Percentiles rank a stretch among this genome's conserved stretches.
Conservation (phyloP, 2,888 invertebrate genomes). For the Carcina quercana region DNA sequence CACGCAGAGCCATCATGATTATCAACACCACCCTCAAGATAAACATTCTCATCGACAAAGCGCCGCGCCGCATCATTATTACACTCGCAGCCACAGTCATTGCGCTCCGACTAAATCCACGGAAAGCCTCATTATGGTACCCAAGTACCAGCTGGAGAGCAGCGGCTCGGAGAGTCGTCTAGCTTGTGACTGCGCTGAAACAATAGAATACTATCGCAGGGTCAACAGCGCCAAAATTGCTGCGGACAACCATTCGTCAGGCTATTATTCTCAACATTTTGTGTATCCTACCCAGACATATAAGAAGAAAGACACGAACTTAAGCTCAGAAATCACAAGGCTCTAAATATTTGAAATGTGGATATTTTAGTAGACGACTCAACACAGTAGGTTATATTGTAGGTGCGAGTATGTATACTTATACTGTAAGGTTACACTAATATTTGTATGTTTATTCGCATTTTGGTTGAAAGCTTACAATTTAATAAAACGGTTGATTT, state of each 20-base stretch:
- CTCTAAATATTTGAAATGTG: constrained; percentile 58
- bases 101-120: constrained; percentile 85
- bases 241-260: constrained; percentile 40
- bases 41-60: constrained; percentile 65
- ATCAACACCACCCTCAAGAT: constrained; percentile 52
- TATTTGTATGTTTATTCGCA: too few relatives aligned
- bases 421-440: too few relatives aligned
- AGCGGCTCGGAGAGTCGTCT: constrained; percentile 79
- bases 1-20: constrained; percentile 70
- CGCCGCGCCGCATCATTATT: constrained; percentile 55
- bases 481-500: too few relatives aligned
- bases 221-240: constrained; percentile 44
- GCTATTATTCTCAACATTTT: constrained; percentile 62
- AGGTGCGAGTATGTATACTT: too few relatives aligned
- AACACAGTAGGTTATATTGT: too few relatives aligned
- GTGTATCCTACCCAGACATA: constrained; percentile 66
- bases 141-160: constrained; percentile 76
- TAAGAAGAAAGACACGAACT: constrained; percentile 68
- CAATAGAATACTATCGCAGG: constrained; percentile 54
- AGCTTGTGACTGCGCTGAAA: constrained; percentile 81
- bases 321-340: constrained; percentile 82
- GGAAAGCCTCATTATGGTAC: constrained; percentile 82
- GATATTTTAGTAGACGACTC: too few relatives aligned
- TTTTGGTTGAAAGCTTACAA: too few relatives aligned
- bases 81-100: constrained; percentile 64